These are phyloP conservation scores for Plebejus melissa DNA, from an alignment of 2,888 invertebrate genomes.

Conservation along the genomic window DNA sequence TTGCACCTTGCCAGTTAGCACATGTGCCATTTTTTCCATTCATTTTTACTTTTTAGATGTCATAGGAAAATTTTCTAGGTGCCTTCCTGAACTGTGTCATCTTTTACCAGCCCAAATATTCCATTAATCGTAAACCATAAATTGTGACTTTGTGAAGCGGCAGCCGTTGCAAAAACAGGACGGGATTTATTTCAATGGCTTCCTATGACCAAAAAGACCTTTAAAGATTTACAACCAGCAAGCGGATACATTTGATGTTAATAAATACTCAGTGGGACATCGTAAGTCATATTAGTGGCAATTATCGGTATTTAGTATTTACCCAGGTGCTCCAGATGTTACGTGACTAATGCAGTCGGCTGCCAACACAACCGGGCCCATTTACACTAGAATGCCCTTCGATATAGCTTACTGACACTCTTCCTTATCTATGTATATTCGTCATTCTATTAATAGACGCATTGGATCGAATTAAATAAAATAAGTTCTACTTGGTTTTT, in stretches of 20 bases:
- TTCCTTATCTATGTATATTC: slow-evolving; percentile 4
- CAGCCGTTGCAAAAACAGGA: neutral
- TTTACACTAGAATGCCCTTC: slow-evolving; percentile 11
- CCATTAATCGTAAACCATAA: neutral
- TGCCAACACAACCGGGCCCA: slow-evolving; percentile 19
- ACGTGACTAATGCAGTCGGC: slow-evolving; percentile 18
- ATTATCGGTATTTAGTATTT: slow-evolving; percentile 23
- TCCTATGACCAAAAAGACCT: neutral
- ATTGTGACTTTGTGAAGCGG: neutral
- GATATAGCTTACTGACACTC: slow-evolving; percentile 15
- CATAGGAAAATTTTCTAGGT: too few species aligned
- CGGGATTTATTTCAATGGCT: neutral
- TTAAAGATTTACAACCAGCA: neutral
- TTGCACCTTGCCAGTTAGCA: neutral
- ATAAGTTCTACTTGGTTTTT: neutral
- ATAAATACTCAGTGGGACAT: neutral
- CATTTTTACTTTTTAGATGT: too few species aligned
- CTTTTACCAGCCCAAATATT: neutral
- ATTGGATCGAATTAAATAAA: neutral
- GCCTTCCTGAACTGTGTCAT: too few species aligned
- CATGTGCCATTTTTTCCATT: neutral
- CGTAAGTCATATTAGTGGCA: slow-evolving; percentile 11
- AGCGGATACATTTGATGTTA: neutral
- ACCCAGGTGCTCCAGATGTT: slow-evolving; percentile 23
- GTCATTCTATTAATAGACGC: slow-evolving; percentile 3